Percentiles rank a stretch among this genome's conserved stretches.
phyloP scores from a whole-genome alignment of 2,888 invertebrate species.

The Lycia hirtaria region DNA sequence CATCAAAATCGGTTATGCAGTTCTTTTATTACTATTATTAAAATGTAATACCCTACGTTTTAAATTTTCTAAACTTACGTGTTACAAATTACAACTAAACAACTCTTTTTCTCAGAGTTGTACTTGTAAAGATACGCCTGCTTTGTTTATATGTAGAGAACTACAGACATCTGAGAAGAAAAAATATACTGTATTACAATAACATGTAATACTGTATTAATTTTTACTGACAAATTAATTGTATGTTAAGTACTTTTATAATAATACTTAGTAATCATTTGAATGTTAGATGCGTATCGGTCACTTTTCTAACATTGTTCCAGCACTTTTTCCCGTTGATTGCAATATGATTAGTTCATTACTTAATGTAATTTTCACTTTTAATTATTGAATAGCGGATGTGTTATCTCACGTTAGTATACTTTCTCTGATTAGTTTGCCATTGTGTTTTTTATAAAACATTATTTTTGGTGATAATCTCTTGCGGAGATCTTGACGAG shows the following conservation, averaged over 20 bases:
- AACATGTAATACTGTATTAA: too few relatives aligned
- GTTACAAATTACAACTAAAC: too few relatives aligned
- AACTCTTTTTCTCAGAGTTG: too few relatives aligned
- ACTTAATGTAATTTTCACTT: conserved; percentile 40
- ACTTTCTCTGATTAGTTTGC: conserved; percentile 51
- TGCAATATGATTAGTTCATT: conserved; percentile 33
- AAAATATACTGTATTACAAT: too few relatives aligned
- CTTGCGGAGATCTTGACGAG: conserved; percentile 53
- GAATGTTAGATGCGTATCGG: background rate
- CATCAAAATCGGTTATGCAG: too few relatives aligned
- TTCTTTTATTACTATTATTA: too few relatives aligned
- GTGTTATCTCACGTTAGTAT: conserved; percentile 31
- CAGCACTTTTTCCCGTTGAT: conserved; percentile 8
- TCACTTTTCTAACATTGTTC: conserved; percentile 18
- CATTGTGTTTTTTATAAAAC: conserved; percentile 58
- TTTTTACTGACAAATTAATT: too few relatives aligned
- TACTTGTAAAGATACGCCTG: too few relatives aligned
- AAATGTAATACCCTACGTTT: too few relatives aligned
- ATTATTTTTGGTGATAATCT: conserved; percentile 55
- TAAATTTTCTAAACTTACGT: too few relatives aligned
- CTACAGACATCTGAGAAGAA: too few relatives aligned
- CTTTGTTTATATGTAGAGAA: too few relatives aligned
- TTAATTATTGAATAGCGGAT: conserved; percentile 40
- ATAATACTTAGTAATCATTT: background rate
- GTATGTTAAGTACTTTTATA: background rate